phyloP scores from a whole-genome alignment of 2,797 vertebrate genomes.

The Margarornis squamiger region DNA sequence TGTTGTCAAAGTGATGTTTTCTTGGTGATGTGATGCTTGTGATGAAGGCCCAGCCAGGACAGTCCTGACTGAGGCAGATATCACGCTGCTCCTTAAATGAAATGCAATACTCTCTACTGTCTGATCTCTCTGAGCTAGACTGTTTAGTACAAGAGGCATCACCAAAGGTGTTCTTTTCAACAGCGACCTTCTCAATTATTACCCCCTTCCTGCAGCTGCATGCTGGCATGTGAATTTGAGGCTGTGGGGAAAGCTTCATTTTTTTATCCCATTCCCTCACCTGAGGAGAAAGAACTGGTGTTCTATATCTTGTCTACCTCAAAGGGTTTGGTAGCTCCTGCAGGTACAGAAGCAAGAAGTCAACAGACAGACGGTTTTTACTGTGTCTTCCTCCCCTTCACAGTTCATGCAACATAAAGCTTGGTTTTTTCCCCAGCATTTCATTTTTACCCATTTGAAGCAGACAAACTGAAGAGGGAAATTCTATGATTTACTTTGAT shows the following conservation, averaged over 20 bases:
- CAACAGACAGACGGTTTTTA: not conserved
- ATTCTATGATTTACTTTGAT: not conserved
- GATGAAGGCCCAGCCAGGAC: not conserved
- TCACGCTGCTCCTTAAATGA: not conserved
- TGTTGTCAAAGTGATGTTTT: not conserved
- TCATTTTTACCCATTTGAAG: not conserved
- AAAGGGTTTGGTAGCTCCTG: not conserved
- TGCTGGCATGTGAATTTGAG: not conserved
- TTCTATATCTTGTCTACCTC: not conserved
- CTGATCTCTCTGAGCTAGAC: not conserved
- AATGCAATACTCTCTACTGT: not conserved
- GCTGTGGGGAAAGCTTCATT: not conserved
- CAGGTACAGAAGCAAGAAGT: not conserved
- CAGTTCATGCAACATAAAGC: not conserved
- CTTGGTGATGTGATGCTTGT: not conserved
- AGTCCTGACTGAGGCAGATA: not conserved
- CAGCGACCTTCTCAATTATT: not conserved
- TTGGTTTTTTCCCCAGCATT: fast-evolving
- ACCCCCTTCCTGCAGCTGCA: not conserved
- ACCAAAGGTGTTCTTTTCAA: not conserved
- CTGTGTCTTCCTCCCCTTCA: not conserved
- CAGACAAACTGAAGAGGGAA: not conserved
- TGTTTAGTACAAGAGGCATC: not conserved
- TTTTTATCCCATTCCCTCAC: not conserved
- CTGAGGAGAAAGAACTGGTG: not conserved